Evolutionary conservation across 2,113 vertebrate species (phyloP), one percentile per base, ranked within the genome.

Genomic region (Grammomys surdaster): DNA sequence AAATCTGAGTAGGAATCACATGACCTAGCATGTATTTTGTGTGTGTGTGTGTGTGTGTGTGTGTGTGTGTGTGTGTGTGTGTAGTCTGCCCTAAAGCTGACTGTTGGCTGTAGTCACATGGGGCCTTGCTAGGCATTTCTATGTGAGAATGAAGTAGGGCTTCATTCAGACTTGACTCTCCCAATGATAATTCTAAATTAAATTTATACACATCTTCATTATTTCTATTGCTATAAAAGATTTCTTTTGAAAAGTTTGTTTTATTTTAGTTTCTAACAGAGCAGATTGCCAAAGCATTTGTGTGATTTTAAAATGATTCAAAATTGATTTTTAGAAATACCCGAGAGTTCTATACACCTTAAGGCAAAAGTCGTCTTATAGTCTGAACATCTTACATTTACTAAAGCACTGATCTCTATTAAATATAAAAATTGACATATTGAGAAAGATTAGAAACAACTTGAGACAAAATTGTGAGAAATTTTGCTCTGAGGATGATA

Each of bases 221-320:
- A 63, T n/a, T 76, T 72, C 60, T 31, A 24, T 17, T 89, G 60
- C 76, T 72, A 65, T 1, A 40, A 82, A n/a, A 58, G 7, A 17
- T 90, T 91, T 84, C 75, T 87, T 88, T 43, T 88, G 4, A 26
- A 86, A 84, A 5, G 24, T 17, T 84, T 76, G 65, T 70, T 93
- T 87, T 93, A 69, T 63, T 87, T 95, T 88, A 95, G 90, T 92
- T 63, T 14, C 78, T 69, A 87, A 1, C 10, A 88, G 91, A 90
- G 28, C 9, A 63, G 11, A 78, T 36, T 91, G 0, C 56, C 54
- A 96, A 90, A 95, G 3, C n/a, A 69, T 19, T 72, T 46, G 70
- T 46, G 70, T 3, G 40, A 63, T 76, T 89, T 89, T 48, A 24
- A 33, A 89, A 24, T 82, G 31, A 22, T n/a, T 85, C 82, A 91